Evolutionary conservation across 2,113 vertebrate genomes (phyloP).

Genomic region (Microtus oregoni): DNA sequence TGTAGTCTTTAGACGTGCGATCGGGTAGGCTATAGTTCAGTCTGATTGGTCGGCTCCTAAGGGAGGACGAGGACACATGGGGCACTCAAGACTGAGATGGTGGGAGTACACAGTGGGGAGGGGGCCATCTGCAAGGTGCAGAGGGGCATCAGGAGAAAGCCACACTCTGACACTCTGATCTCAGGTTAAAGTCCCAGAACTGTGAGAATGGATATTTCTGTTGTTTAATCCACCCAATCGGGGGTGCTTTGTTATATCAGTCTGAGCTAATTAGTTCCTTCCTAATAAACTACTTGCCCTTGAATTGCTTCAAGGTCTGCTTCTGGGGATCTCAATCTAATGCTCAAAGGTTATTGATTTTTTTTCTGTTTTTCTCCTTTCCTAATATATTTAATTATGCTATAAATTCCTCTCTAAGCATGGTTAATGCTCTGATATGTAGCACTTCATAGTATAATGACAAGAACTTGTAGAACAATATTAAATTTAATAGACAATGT

Average conservation of each 20-base stretch:
- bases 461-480: background rate
- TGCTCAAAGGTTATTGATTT: constrained; percentile 41
- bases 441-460: background rate
- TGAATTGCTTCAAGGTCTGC: constrained; percentile 6
- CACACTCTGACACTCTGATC: background rate
- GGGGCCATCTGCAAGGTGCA: accelerated
- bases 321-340: constrained; percentile 36
- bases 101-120: background rate
- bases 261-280: background rate
- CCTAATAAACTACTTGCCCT: background rate
- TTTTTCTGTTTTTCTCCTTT: constrained; percentile 39
- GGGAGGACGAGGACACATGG: background rate
- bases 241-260: background rate
- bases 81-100: background rate
- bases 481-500: background rate
- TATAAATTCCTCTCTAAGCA: background rate
- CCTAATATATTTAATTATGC: background rate
- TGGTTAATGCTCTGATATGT: background rate
- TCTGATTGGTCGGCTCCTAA: background rate
- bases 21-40: background rate
- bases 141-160: background rate
- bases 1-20: background rate
- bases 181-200: background rate
- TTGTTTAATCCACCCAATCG: background rate
- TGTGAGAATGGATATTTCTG: background rate